phyloP scores from a whole-genome alignment of 1,140 invertebrate genomes.

The Amphibalanus amphitrite region DNA sequence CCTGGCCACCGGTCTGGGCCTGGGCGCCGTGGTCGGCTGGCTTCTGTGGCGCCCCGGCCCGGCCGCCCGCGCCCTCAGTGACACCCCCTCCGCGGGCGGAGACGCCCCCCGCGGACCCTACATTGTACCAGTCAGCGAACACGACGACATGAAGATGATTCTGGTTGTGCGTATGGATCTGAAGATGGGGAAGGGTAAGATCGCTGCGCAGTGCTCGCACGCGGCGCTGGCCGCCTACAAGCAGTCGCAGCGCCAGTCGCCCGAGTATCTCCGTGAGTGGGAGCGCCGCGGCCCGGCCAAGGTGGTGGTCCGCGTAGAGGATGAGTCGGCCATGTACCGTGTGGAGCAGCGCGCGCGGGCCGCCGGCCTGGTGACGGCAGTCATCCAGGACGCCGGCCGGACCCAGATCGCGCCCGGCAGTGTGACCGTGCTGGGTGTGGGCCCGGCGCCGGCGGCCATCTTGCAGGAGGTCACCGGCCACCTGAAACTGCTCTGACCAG shows the following conservation, averaged over 20 bases:
- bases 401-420: constrained; percentile 36
- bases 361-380: constrained; percentile 25
- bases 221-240: constrained; percentile 29
- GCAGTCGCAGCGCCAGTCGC: constrained; percentile 21
- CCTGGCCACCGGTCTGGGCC: not conserved
- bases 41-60: not conserved
- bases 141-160: constrained; percentile 26
- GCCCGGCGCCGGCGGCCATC: constrained; percentile 24
- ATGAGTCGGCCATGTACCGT: constrained; percentile 16
- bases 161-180: constrained; percentile 34
- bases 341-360: constrained; percentile 23
- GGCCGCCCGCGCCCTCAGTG: not conserved
- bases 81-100: too few species aligned
- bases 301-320: constrained; percentile 31
- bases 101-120: too few species aligned
- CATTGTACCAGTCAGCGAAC: not conserved
- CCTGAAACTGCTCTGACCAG: constrained; percentile 20
- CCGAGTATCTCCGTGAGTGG: constrained; percentile 28
- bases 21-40: not conserved
- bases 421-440: constrained; percentile 34
- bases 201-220: constrained; percentile 33
- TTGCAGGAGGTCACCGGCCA: constrained; percentile 20
- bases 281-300: constrained; percentile 31
- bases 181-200: constrained; percentile 36
- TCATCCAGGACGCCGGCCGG: constrained; percentile 35